Base-by-base conservation (phyloP, 2,113 vertebrate species). In the Myxocyprinus asiaticus region DNA sequence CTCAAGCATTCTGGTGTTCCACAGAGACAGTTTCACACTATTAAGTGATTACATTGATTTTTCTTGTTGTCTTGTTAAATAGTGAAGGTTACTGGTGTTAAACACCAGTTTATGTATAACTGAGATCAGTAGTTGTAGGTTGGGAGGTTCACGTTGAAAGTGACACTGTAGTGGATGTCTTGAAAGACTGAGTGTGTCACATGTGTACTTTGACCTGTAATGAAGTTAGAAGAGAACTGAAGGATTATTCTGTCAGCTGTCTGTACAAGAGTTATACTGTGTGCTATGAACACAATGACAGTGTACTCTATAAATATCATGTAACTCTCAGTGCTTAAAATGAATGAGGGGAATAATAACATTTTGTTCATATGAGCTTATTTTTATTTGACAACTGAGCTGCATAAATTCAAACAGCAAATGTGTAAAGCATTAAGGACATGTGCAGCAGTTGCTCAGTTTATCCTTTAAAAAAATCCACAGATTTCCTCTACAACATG, bases 341-440 rank as follows among this genome's bases (percentile, higher is more conserved):
- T 62, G 17, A 74, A 74, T 3, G 7, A 62, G 56, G 7, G 17
- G 44, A 33, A 33, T 12, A 42, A 42, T 33, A 7, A 9, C 62
- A 55, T 53, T 65, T 65, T 17, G 61, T 55, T 65, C 62, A 76
- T 48, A 65, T 71, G 59, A 67, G 17, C 94, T 93, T 89, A 94
- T 89, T 85, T 93, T 93, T 94, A 97, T 98, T 97, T 95, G 94
- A 90, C 89, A 93, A 93, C 91, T 95, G 94, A 95, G 95, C 94
- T 94, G 93, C 91, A 95, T 98, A 98, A 97, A 95, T 98, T 98
- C 97, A 93, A 93, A 96, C 95, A 94, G 94, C 94, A 82, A 94
- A 95, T 95, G 96, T 95, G 95, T 91, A 94, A 96, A 97, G 96
- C 96, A 87, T 95, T 94, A 95, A 96, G 89, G 83, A 96, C 96